Evolutionary conservation across 35 echinoderm and acorn worm genomes (phyloP).

Genomic region (Antedon bifida): DNA sequence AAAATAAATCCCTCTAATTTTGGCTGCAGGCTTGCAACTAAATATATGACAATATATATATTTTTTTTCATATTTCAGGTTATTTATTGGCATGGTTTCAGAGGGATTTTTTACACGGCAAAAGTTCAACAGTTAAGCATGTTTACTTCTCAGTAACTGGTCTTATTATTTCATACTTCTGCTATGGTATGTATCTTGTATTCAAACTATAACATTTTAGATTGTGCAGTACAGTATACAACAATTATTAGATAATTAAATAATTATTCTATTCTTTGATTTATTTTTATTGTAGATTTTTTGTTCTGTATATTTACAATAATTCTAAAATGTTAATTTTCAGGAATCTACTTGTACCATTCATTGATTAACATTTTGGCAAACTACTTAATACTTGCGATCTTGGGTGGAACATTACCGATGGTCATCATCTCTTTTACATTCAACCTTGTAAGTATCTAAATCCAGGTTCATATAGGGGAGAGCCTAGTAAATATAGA

Average conservation of each 20-base stretch:
- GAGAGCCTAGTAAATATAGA: too few species aligned
- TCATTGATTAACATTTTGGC: conserved; percentile 47
- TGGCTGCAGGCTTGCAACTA: too few species aligned
- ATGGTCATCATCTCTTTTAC: conserved; percentile 50
- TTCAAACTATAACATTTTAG: neutral
- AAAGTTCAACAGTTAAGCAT: neutral
- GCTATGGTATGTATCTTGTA: conserved; percentile 7
- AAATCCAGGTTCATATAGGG: neutral
- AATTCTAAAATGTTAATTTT: conserved; percentile 4
- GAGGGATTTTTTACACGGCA: neutral
- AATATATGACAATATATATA: too few species aligned
- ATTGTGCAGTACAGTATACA: neutral
- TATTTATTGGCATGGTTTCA: conserved; percentile 9
- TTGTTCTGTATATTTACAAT: neutral
- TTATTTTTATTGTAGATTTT: neutral
- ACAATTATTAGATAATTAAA: neutral
- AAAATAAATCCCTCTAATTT: too few species aligned
- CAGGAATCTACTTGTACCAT: conserved; percentile 49
- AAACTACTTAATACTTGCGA: conserved; percentile 48
- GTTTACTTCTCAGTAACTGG: neutral
- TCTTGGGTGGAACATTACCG: conserved; percentile 39
- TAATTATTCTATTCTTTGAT: neutral
- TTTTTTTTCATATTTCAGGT: conserved; percentile 6
- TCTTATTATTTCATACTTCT: neutral
- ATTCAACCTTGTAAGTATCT: conserved; percentile 77